Evolutionary conservation across 2,888 invertebrate species (phyloP).

Genomic region (Muschampia plurimacula): DNA sequence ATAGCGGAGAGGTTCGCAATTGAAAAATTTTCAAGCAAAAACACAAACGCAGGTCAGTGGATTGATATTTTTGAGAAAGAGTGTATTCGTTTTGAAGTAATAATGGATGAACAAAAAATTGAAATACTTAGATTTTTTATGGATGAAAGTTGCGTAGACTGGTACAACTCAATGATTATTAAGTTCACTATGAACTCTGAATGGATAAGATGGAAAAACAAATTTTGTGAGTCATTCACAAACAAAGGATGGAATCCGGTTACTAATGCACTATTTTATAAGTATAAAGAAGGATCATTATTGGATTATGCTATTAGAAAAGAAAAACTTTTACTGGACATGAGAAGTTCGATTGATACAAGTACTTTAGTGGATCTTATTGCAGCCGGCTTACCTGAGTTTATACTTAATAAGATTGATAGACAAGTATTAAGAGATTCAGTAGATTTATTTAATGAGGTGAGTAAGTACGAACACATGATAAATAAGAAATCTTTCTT

Average conservation of each 20-base stretch:
- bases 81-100: slow-evolving; percentile 47
- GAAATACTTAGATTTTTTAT: slow-evolving; percentile 49
- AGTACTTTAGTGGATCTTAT: slow-evolving; percentile 32
- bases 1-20: slow-evolving; percentile 50
- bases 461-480: slow-evolving; percentile 2
- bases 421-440: slow-evolving; percentile 10
- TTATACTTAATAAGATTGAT: slow-evolving; percentile 13
- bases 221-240: slow-evolving; percentile 48
- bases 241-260: slow-evolving; percentile 49
- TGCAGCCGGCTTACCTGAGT: slow-evolving; percentile 3
- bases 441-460: slow-evolving; percentile 4
- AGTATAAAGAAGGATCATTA: slow-evolving; percentile 50
- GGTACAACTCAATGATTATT: slow-evolving; percentile 13
- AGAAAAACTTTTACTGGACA: slow-evolving; percentile 46
- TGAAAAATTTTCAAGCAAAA: slow-evolving; percentile 50
- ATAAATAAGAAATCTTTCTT: background rate
- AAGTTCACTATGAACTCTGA: background rate
- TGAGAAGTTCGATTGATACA: slow-evolving; percentile 37
- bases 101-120: slow-evolving; percentile 48
- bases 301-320: slow-evolving; percentile 53
- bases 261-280: slow-evolving; percentile 49
- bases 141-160: slow-evolving; percentile 43
- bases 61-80: slow-evolving; percentile 52
- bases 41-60: slow-evolving; percentile 48
- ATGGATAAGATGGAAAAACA: slow-evolving; percentile 45